These are phyloP conservation scores for Sminthurides aquaticus DNA, from an alignment of 2,888 invertebrate species.

Conservation along the genomic window DNA sequence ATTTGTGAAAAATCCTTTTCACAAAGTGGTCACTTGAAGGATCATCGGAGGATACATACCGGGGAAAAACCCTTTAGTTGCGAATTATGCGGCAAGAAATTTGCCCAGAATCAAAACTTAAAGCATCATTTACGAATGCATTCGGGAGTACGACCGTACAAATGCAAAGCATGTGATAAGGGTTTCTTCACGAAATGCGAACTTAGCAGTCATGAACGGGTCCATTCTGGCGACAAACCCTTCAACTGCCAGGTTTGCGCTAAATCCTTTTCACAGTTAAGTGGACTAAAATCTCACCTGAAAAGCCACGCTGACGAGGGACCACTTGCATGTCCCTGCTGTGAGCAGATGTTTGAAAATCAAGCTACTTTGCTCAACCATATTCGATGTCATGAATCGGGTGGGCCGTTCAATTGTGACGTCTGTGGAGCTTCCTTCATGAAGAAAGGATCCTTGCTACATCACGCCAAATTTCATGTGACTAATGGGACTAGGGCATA, in stretches of 20 bases:
- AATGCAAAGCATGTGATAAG: conserved; percentile 27
- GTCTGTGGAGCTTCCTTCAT: neutral
- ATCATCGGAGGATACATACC: conserved; percentile 12
- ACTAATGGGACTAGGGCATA: too few relatives aligned
- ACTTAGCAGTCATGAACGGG: conserved; percentile 7
- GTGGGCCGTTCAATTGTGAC: neutral
- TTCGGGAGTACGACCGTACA: neutral
- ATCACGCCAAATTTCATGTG: neutral
- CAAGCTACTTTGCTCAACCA: neutral
- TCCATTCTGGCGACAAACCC: conserved; percentile 23
- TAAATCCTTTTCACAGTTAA: conserved; percentile 24
- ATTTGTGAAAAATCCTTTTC: conserved; percentile 11
- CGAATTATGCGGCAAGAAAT: conserved; percentile 25
- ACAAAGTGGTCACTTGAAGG: conserved; percentile 17
- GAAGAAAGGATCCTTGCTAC: neutral
- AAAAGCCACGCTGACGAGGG: conserved; percentile 18
- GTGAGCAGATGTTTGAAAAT: neutral
- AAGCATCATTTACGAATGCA: conserved; percentile 28
- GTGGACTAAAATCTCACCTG: conserved; percentile 23
- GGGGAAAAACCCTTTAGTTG: conserved; percentile 27
- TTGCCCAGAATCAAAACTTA: conserved; percentile 31
- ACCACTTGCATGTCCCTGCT: neutral
- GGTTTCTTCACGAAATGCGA: conserved; percentile 28
- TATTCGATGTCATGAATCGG: neutral
- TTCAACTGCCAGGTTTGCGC: conserved; percentile 18